Evolutionary conservation across 2,888 invertebrate species (phyloP), one percentile per base, ranked within the genome.

Genomic region (Limulus polyphemus): DNA sequence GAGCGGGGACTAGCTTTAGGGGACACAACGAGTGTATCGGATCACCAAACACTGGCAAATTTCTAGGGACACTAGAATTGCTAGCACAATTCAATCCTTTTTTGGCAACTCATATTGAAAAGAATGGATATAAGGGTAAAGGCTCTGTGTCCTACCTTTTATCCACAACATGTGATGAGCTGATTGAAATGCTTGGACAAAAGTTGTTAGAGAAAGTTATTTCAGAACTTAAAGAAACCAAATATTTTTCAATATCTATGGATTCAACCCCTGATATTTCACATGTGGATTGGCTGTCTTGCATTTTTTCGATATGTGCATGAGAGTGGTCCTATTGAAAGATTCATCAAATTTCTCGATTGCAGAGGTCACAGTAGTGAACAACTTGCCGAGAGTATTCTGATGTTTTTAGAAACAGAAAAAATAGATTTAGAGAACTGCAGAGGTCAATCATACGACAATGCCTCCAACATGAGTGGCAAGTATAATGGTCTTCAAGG

Each of bases 41-140:
- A 50, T 62, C 62, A 11, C 48, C 47, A 48, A 56, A 69, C 49
- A 73, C 69, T 69, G 74, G 65, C 70, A 62, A 55, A 69, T 73
- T 65, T 68, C 69, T 55, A 59, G 71, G 70, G 58, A 52, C 61
- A 50, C 16, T 73, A 32, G 72, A 74, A 65, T 61, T 72, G n/a
- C 49, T 73, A 32, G 65, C 73, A 13, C 64, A 73, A 60, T 74
- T 70, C 60, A 72, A 74, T 65, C 69, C 71, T 10, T 74, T 74
- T 62, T 59, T 73, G 54, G 60, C 52, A n/a, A 58, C 64, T 50
- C 72, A 73, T 65, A 65, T 74, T 50, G 49, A 63, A 60, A 67
- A 68, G 52, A 68, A 70, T 64, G 72, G 71, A 46, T 72, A 73
- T 61, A 62, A 63, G 52, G 72, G 72, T n/a, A 68, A 56, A 60